A percentile compares a stretch with the other conserved stretches of the same genome.
phyloP scores from a whole-genome alignment of 2,797 vertebrate species.

The Semaprochilodus insignis region DNA sequence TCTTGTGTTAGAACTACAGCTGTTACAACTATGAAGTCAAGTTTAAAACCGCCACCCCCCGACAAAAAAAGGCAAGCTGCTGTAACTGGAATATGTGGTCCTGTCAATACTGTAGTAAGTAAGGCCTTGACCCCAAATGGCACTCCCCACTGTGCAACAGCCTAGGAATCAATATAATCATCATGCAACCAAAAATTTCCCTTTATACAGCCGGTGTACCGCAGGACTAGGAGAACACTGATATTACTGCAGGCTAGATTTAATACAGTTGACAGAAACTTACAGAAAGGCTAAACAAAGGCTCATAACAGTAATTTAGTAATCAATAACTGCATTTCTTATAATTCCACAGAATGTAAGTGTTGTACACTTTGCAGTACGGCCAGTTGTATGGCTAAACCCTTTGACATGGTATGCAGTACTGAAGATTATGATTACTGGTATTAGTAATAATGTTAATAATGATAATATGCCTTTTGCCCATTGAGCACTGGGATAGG shows the following conservation, averaged over 20 bases:
- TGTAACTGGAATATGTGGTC: neutral
- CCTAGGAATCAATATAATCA: constrained; percentile 25
- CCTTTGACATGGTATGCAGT: neutral
- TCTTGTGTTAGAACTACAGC: neutral
- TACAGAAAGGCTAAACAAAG: neutral
- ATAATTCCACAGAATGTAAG: neutral
- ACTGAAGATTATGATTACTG: neutral
- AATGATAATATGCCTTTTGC: too few species aligned
- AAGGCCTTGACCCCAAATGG: constrained; percentile 32
- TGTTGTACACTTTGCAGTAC: neutral
- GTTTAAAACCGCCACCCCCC: too few species aligned
- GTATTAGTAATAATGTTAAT: neutral
- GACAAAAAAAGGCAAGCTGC: neutral
- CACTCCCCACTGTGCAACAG: constrained; percentile 1
- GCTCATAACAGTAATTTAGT: neutral
- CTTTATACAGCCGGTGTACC: neutral
- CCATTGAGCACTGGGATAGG: too few species aligned
- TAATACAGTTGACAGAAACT: too few species aligned
- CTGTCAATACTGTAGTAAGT: constrained; percentile 20
- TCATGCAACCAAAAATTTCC: neutral
- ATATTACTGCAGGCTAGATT: neutral
- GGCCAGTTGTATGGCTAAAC: neutral
- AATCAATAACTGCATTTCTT: neutral
- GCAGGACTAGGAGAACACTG: neutral
- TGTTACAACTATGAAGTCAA: neutral